These are phyloP conservation scores for Coranthus polyacanthus DNA, from an alignment of 2,797 vertebrate species.

Conservation along the genomic window DNA sequence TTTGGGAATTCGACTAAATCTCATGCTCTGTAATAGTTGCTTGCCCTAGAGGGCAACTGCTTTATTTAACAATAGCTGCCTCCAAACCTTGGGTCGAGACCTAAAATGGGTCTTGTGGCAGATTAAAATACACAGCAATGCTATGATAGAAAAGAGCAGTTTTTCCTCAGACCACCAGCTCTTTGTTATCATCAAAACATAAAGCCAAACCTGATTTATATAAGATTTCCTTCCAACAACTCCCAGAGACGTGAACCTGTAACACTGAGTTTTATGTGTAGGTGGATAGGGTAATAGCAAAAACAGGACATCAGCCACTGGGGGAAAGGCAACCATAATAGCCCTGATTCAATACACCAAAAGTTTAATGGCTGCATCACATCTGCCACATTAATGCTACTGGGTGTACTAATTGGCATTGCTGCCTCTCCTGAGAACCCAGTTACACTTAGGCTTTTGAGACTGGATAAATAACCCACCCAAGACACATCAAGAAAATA, in stretches of 20 bases:
- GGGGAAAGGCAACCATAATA: neutral
- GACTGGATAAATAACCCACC: neutral
- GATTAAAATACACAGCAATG: too few relatives aligned
- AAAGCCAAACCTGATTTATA: neutral
- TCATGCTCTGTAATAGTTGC: too few relatives aligned
- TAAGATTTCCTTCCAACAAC: neutral
- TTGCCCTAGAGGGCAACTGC: too few relatives aligned
- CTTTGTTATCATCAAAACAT: neutral
- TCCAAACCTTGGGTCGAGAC: too few relatives aligned
- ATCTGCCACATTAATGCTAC: neutral
- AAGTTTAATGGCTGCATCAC: neutral
- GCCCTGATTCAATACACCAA: neutral
- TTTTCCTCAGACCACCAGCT: neutral
- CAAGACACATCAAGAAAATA: too few relatives aligned
- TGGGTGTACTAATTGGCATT: neutral
- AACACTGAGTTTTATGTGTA: neutral
- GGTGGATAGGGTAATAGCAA: neutral
- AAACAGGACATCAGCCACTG: constrained; percentile 7
- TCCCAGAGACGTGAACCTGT: neutral
- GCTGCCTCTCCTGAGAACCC: neutral
- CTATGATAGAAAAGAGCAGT: neutral
- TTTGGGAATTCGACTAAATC: too few relatives aligned
- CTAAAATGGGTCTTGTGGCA: too few relatives aligned
- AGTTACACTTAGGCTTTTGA: neutral
- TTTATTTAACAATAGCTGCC: too few relatives aligned